Evolutionary conservation across 2,113 vertebrate species (phyloP).

Genomic region (Hypocryptadius cinnamomeus): DNA sequence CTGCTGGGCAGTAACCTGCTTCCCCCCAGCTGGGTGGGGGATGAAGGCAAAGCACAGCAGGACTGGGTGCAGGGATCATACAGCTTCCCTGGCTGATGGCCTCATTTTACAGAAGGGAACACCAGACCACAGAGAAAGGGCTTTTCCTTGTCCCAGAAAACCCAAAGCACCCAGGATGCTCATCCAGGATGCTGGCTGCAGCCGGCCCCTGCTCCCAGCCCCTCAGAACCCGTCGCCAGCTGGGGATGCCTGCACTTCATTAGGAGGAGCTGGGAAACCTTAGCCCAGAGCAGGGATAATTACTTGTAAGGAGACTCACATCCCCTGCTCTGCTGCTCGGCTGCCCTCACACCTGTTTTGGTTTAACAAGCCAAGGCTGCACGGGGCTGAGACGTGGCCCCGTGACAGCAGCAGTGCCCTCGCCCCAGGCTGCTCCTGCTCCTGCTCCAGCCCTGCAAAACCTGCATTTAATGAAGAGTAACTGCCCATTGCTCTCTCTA

Average conservation of each 20-base stretch:
- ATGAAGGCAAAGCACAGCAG: neutral
- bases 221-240: neutral
- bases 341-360: slow-evolving; percentile 60
- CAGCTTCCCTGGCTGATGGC: neutral
- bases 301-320: slow-evolving; percentile 5
- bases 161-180: neutral
- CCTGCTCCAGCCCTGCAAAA: neutral
- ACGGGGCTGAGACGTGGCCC: neutral
- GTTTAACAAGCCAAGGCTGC: slow-evolving; percentile 56
- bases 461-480: neutral
- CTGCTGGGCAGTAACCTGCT: too few relatives aligned
- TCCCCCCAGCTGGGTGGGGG: too few relatives aligned
- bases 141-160: neutral
- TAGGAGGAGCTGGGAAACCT: slow-evolving; percentile 27
- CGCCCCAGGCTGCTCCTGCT: neutral
- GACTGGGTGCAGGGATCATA: neutral
- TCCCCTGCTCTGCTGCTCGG: neutral
- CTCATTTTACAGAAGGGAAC: neutral
- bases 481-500: neutral
- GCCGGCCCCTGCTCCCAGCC: neutral
- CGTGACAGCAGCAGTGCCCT: neutral
- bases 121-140: neutral
- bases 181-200: neutral
- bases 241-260: slow-evolving; percentile 41
- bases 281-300: slow-evolving; percentile 13